Percentiles rank a stretch among this genome's conserved stretches.
Evolutionary conservation across 2,797 vertebrate genomes (phyloP).

Genomic region (Poecilia gillii): DNA sequence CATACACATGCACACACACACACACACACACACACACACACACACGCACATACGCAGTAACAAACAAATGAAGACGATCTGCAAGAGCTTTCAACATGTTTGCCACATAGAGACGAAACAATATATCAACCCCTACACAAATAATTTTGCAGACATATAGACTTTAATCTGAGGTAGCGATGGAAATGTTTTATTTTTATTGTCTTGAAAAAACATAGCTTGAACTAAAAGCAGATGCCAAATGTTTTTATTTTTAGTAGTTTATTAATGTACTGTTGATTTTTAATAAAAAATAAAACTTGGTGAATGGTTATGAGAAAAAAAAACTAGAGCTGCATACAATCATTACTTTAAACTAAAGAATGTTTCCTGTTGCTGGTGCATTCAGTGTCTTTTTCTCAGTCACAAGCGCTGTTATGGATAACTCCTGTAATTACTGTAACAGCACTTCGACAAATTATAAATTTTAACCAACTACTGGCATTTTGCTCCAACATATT

Average conservation of each 20-base stretch:
- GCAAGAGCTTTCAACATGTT: constrained; percentile 49
- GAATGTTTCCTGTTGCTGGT: constrained; percentile 5
- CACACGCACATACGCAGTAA: constrained; percentile 27
- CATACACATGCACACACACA: constrained; percentile 30
- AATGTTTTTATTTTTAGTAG: neutral
- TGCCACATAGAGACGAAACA: constrained; percentile 56
- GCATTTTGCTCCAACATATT: constrained; percentile 60
- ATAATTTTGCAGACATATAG: constrained; percentile 36
- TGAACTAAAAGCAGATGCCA: neutral
- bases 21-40: constrained; percentile 25
- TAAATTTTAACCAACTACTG: constrained; percentile 59
- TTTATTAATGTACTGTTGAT: neutral
- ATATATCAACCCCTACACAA: constrained; percentile 31
- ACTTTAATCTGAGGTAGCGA: neutral
- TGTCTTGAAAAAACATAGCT: neutral
- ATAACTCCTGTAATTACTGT: constrained; percentile 46
- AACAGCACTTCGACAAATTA: constrained; percentile 39
- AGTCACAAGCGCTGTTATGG: constrained; percentile 23
- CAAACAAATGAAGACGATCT: constrained; percentile 45
- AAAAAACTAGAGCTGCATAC: constrained; percentile 11
- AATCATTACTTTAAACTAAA: neutral
- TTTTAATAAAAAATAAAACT: neutral
- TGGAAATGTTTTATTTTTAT: neutral
- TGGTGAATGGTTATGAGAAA: neutral
- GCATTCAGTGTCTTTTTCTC: constrained; percentile 21